Percentiles rank a stretch among this genome's conserved stretches.
Conservation (phyloP, 1,140 invertebrate genomes). For the Micrasema longulum region DNA sequence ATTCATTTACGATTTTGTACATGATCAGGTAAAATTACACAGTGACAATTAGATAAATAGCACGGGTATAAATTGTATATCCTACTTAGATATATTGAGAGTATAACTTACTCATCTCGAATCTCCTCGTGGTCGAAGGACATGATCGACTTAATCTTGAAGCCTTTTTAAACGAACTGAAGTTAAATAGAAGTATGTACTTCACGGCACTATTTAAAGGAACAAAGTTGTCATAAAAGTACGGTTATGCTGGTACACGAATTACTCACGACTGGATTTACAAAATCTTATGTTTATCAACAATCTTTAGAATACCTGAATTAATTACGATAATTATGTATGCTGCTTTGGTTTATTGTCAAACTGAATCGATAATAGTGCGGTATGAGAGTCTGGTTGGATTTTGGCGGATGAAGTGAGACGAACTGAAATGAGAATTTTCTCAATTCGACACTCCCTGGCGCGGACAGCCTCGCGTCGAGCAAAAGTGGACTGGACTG, state of each 20-base stretch:
- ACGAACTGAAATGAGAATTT: slow-evolving; percentile 4
- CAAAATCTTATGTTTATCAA: background rate
- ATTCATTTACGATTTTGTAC: too few relatives aligned
- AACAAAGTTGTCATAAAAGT: background rate
- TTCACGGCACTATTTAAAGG: slow-evolving; percentile 28
- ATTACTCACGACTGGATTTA: background rate
- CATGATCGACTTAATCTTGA: slow-evolving; percentile 53
- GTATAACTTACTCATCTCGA: slow-evolving; percentile 63
- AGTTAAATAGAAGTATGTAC: background rate
- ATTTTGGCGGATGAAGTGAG: background rate
- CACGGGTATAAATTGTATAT: too few relatives aligned
- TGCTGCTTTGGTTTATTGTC: background rate
- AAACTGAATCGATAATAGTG: too few relatives aligned
- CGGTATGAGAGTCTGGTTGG: too few relatives aligned
- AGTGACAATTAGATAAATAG: too few relatives aligned
- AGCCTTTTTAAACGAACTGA: background rate
- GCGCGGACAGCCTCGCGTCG: slow-evolving; percentile 1
- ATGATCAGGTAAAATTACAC: too few relatives aligned
- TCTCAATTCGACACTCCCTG: slow-evolving; percentile 9
- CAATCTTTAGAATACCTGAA: background rate
- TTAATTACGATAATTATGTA: background rate
- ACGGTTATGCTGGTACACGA: background rate
- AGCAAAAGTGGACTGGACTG: slow-evolving; percentile 37
- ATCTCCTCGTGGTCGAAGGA: slow-evolving; percentile 66
- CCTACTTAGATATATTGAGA: too few relatives aligned